Percentiles rank a stretch among this genome's conserved stretches.
Conservation (phyloP, 2,113 vertebrate species). For the Ibidorhyncha struthersii region DNA sequence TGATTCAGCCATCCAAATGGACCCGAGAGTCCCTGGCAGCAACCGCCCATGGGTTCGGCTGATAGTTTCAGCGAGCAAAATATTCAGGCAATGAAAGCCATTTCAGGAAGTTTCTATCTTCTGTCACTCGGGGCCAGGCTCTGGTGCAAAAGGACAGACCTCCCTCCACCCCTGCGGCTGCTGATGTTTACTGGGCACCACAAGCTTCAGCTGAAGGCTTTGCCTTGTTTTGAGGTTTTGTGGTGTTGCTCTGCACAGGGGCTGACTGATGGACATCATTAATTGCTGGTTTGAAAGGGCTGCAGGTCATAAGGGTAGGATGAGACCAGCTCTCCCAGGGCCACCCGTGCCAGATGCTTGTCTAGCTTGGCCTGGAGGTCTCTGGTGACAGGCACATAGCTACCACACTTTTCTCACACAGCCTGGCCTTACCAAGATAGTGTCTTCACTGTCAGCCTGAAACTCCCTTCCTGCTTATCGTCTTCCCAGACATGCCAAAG, state of each 20-base stretch:
- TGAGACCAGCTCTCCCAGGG: not conserved
- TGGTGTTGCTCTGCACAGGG: not conserved
- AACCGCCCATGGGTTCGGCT: not conserved
- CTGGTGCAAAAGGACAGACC: not conserved
- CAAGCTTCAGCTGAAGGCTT: not conserved
- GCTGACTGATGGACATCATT: not conserved
- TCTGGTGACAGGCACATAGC: not conserved
- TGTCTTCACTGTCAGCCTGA: not conserved
- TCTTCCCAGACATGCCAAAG: not conserved
- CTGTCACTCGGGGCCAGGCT: not conserved
- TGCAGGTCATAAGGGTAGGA: not conserved
- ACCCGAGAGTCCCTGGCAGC: not conserved
- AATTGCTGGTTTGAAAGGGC: not conserved
- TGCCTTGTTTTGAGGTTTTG: not conserved
- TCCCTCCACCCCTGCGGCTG: not conserved
- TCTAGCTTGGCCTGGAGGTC: not conserved
- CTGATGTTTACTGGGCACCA: not conserved
- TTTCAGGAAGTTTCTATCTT: not conserved
- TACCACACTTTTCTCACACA: not conserved
- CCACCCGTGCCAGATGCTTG: not conserved
- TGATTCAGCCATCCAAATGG: not conserved
- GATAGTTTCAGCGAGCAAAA: not conserved
- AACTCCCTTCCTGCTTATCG: not conserved
- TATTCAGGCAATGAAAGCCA: not conserved
- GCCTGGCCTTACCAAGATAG: not conserved